Evolutionary conservation across 2,888 invertebrate species (phyloP).

Genomic region (Alloscopus bannaensis): DNA sequence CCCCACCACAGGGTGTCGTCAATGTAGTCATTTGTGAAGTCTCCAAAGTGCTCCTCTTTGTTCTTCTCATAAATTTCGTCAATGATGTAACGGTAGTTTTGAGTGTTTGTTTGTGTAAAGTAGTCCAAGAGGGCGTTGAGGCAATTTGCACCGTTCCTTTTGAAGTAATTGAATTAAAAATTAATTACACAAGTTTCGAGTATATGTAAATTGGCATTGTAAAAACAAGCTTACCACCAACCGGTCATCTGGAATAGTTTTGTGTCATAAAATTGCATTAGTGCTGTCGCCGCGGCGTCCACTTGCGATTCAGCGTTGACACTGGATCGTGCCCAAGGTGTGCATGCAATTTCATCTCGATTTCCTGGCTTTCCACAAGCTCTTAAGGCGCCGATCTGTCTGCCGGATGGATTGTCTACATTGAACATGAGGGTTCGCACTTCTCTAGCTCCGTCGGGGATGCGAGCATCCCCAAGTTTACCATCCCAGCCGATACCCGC

Average conservation of each 20-base stretch:
- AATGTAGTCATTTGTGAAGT: conserved; percentile 68
- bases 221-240: conserved; percentile 65
- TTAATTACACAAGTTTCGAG: background rate
- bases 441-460: conserved; percentile 47
- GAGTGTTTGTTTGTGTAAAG: conserved; percentile 48
- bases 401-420: conserved; percentile 60
- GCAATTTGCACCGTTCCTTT: conserved; percentile 69
- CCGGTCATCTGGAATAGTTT: conserved; percentile 60
- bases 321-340: conserved; percentile 64
- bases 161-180: background rate
- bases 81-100: conserved; percentile 63
- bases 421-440: conserved; percentile 64
- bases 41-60: conserved; percentile 63
- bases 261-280: conserved; percentile 69
- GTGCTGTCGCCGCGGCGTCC: conserved; percentile 68
- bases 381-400: conserved; percentile 66
- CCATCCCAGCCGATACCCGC: conserved; percentile 65
- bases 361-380: conserved; percentile 67
- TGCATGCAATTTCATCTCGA: conserved; percentile 63
- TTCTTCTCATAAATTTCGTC: conserved; percentile 69
- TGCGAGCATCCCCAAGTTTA: conserved; percentile 54
- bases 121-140: conserved; percentile 70
- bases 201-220: background rate
- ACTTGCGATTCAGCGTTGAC: conserved; percentile 56
- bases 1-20: conserved; percentile 61